Conservation (phyloP, 2,888 invertebrate genomes). For the Molorchus minor region DNA sequence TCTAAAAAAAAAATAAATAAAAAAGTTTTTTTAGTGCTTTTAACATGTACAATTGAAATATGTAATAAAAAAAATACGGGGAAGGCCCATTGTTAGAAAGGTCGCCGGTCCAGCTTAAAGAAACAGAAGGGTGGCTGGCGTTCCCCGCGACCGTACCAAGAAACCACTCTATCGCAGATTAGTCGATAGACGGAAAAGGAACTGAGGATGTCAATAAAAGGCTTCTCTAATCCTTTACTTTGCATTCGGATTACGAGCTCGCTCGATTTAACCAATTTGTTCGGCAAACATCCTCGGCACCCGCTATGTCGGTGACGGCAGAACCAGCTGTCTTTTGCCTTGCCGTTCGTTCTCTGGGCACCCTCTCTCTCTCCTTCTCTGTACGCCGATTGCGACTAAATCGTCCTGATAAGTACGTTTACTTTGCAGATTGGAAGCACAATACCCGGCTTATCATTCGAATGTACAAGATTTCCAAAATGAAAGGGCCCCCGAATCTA, state of each 20-base stretch:
- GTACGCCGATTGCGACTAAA: constrained; percentile 35
- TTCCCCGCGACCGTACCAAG: constrained; percentile 4
- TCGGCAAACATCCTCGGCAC: constrained; percentile 56
- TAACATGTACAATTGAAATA: no score
- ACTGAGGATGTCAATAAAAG: constrained; percentile 53
- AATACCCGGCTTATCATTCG: constrained; percentile 45
- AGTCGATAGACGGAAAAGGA: constrained; percentile 27
- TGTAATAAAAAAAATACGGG: no score
- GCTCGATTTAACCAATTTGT: constrained; percentile 62
- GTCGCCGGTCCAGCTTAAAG: not conserved
- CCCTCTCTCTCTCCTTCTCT: not conserved
- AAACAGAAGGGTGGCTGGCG: not conserved
- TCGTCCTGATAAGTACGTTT: constrained; percentile 48
- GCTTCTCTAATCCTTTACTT: constrained; percentile 58
- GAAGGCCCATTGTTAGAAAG: no score
- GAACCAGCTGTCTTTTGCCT: constrained; percentile 22
- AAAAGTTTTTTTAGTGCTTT: no score
- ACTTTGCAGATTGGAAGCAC: constrained; percentile 47
- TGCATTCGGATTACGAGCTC: constrained; percentile 58
- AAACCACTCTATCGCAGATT: constrained; percentile 30
- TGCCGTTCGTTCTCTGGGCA: constrained; percentile 3
- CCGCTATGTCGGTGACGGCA: constrained; percentile 28
- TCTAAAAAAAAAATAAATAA: no score
- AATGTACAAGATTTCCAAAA: constrained; percentile 31
- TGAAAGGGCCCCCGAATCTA: constrained; percentile 10